These are phyloP conservation scores for Lonchura striata DNA, from an alignment of 2,113 vertebrate species.

Conservation along the genomic window DNA sequence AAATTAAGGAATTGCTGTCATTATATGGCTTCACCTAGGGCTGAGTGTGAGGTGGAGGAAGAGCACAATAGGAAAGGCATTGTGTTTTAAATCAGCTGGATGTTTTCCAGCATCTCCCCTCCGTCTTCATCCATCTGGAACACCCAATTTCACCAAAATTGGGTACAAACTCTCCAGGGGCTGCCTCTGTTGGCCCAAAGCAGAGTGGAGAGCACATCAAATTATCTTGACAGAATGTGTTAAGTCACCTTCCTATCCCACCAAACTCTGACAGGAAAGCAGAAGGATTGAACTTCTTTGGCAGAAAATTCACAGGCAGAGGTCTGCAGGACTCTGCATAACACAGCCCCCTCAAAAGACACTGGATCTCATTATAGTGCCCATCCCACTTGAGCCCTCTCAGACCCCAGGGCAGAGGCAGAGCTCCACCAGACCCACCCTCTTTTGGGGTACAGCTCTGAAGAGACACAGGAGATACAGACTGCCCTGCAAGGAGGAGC, in stretches of 20 bases:
- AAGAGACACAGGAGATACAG: neutral
- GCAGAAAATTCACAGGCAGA: neutral
- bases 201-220: neutral
- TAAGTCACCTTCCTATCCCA: neutral
- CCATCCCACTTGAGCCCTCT: neutral
- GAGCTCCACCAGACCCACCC: neutral
- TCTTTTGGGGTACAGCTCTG: neutral
- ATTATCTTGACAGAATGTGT: neutral
- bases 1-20: neutral
- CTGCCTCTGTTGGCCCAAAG: neutral
- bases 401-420: neutral
- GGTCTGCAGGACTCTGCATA: neutral
- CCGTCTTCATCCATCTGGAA: neutral
- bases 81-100: neutral
- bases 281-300: neutral
- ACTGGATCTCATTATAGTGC: accelerated
- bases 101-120: neutral
- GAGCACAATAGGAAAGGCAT: neutral
- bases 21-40: neutral
- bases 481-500: neutral
- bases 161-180: neutral
- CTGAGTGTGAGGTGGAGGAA: neutral
- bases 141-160: neutral
- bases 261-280: neutral
- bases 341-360: neutral